Evolutionary conservation across 2,888 invertebrate genomes (phyloP).

Genomic region (Parapristionchus giblindavisi): DNA sequence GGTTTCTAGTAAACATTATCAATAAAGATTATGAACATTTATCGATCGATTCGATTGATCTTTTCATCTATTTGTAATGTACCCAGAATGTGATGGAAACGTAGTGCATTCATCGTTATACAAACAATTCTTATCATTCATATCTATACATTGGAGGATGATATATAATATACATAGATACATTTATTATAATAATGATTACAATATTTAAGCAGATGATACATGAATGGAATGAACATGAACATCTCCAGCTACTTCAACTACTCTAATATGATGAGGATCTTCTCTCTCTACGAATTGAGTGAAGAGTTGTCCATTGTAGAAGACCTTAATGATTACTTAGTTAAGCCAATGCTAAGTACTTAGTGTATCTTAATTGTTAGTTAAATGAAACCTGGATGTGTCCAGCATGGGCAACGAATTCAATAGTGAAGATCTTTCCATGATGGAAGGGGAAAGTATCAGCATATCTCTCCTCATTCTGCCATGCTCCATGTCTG

Average conservation of each 20-base stretch:
- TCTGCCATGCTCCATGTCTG: slow-evolving; percentile 75
- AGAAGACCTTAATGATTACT: slow-evolving; percentile 45
- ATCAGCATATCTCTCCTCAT: slow-evolving; percentile 45
- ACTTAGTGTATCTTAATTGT: no score
- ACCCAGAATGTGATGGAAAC: no score
- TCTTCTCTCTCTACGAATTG: slow-evolving; percentile 50
- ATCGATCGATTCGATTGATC: no score
- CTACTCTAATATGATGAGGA: slow-evolving; percentile 46
- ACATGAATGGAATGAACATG: slow-evolving; percentile 36
- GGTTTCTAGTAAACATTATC: no score
- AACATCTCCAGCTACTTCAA: slow-evolving; percentile 38
- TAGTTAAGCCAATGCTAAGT: not conserved
- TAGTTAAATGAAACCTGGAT: slow-evolving; percentile 41
- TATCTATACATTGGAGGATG: no score
- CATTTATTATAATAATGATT: no score
- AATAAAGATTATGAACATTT: no score
- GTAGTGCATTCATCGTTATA: no score
- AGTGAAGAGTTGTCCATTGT: slow-evolving; percentile 54
- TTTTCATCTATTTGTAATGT: no score
- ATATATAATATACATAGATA: no score
- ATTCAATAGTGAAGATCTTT: slow-evolving; percentile 53
- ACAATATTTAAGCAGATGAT: no score
- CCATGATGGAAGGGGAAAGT: slow-evolving; percentile 36
- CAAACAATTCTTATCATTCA: no score
- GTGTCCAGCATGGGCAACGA: slow-evolving; percentile 48